Evolutionary conservation across 2,888 invertebrate species (phyloP), one percentile per base, ranked within the genome.

Genomic region (Cosmia pyralina): DNA sequence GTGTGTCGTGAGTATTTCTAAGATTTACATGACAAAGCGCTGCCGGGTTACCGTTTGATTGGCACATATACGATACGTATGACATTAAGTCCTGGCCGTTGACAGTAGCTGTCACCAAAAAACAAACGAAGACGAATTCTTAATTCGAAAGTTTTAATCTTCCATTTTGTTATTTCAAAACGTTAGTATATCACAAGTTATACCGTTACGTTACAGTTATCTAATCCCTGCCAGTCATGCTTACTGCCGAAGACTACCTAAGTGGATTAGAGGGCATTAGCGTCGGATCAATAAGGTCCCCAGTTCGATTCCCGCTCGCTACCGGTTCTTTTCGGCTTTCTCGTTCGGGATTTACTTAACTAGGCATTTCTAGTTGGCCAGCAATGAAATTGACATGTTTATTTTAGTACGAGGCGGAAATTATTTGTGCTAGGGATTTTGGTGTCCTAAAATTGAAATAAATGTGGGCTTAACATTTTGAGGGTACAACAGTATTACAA

Each of bases 141-240:
- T 64, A 77, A 65, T 82, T 82, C 70, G 66, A 78, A 79, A 79
- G 65, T 72, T 78, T 34, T 71, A 72, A 83, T 83, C 80, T 38
- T 63, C 19, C 62, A 72, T 77, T 81, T 73, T 75, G 72, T 85
- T 64, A 79, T 70, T 77, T 69, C 41, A 67, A 75, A 77, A 70
- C 65, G 62, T 76, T 28, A 52, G 28, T 59, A 55, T 83, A 77
- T 78, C 83, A 78, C 69, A 77, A 84, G 65, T 80, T 83, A 77
- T 79, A 79, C 81, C 53, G 79, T 78, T 72, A 73, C 79, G 69
- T 78, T 75, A 82, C 79, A 81, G 65, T 77, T 70, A 88, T 90
- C 91, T 93, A 94, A 94, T 93, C 93, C 91, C 85, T 90, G 93
- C 93, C 94, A 93, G 91, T 94, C 94, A 94, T 92, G 92, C 94